phyloP scores from a whole-genome alignment of 2,888 invertebrate species.

The Autographa pulchrina region DNA sequence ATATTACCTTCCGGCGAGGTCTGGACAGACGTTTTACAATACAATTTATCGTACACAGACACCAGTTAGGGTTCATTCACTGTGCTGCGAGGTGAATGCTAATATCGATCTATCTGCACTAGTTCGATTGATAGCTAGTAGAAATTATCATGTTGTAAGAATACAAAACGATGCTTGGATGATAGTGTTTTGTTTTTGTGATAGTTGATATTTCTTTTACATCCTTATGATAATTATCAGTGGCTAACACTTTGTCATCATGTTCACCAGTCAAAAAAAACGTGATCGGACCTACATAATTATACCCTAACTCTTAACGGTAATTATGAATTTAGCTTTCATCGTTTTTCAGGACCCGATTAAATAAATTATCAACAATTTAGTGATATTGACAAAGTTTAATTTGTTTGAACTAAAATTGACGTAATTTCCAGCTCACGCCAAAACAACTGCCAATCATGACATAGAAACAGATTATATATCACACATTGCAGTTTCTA shows the following conservation, averaged over 20 bases:
- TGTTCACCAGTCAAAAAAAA: no score
- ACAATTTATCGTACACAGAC: conserved; percentile 69
- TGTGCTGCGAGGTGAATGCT: conserved; percentile 27
- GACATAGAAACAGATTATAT: conserved; percentile 9
- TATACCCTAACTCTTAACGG: no score
- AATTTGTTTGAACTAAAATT: neutral
- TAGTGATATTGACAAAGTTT: neutral
- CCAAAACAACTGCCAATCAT: neutral
- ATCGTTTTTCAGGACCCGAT: no score
- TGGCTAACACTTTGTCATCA: no score
- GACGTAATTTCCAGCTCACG: neutral
- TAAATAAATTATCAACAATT: neutral
- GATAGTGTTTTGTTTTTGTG: neutral
- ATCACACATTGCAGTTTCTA: conserved; percentile 11
- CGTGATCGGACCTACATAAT: no score
- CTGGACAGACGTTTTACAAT: conserved; percentile 47
- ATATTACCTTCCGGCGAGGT: conserved; percentile 66
- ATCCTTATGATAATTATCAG: no score
- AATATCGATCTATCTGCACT: conserved; percentile 14
- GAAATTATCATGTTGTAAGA: conserved; percentile 10
- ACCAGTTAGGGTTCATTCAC: conserved; percentile 67
- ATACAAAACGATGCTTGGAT: neutral
- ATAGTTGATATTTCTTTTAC: neutral
- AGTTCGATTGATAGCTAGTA: conserved; percentile 15
- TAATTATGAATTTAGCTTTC: no score